Evolutionary conservation across 2,797 vertebrate genomes (phyloP).

Genomic region (Coregonus sp.): DNA sequence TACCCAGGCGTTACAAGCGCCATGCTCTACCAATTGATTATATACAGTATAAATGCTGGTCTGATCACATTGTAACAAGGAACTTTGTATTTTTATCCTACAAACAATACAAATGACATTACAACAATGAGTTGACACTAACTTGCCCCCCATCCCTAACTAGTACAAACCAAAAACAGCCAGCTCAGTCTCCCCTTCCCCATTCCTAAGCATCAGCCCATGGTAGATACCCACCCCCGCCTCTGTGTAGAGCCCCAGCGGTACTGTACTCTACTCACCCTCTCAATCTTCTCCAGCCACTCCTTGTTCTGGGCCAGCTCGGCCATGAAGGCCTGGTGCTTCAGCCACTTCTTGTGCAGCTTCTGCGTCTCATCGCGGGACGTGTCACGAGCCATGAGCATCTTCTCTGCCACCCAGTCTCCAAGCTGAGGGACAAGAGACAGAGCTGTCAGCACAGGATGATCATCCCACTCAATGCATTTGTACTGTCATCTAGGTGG

Average conservation of each 20-base stretch:
- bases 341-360: conserved; percentile 90
- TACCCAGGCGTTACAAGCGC: too few species aligned
- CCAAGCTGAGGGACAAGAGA: conserved; percentile 68
- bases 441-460: not conserved
- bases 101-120: not conserved
- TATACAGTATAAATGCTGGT: too few species aligned
- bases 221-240: not conserved
- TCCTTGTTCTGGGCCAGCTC: conserved; percentile 90
- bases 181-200: not conserved
- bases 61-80: too few species aligned
- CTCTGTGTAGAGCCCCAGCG: not conserved
- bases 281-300: conserved; percentile 91
- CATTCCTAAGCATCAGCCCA: not conserved
- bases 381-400: conserved; percentile 87
- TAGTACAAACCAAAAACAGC: not conserved
- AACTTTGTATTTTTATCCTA: too few species aligned
- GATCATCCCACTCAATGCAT: not conserved
- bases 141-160: not conserved
- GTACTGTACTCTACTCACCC: conserved; percentile 66
- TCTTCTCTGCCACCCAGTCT: conserved; percentile 85
- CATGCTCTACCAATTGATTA: too few species aligned
- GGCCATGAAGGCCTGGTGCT: conserved; percentile 91
- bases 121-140: not conserved
- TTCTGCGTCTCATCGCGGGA: conserved; percentile 84
- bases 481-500: not conserved